These are phyloP conservation scores for Escarpia spicata DNA, from an alignment of 2,888 invertebrate species.

Conservation along the genomic window DNA sequence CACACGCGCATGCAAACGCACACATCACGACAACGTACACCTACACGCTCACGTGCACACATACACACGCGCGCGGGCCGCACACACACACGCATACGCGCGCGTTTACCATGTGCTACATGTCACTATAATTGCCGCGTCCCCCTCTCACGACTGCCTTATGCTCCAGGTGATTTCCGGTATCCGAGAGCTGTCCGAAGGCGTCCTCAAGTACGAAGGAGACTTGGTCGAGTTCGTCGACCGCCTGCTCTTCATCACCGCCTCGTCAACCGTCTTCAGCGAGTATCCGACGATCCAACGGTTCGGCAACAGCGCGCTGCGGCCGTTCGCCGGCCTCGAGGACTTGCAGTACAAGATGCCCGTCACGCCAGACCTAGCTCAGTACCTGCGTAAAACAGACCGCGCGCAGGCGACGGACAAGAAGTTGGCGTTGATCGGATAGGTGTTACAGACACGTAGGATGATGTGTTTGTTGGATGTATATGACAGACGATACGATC, in stretches of 20 bases:
- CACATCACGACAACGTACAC: too few relatives aligned
- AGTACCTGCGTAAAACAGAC: not conserved
- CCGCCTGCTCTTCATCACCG: slow-evolving; percentile 58
- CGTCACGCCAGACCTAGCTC: slow-evolving; percentile 32
- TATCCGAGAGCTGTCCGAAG: slow-evolving; percentile 59
- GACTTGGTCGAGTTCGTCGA: slow-evolving; percentile 59
- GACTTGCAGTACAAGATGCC: slow-evolving; percentile 30
- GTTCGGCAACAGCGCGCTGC: slow-evolving; percentile 38
- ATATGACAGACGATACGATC: not conserved
- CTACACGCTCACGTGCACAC: too few relatives aligned
- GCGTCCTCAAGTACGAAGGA: slow-evolving; percentile 59
- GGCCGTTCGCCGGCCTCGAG: slow-evolving; percentile 23
- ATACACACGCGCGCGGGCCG: too few relatives aligned
- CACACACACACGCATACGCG: not conserved
- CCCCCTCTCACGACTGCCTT: not conserved
- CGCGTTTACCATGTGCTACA: not conserved
- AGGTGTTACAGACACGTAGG: not conserved
- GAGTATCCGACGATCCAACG: slow-evolving; percentile 49
- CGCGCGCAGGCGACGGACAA: not conserved
- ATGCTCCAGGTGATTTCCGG: slow-evolving; percentile 42
- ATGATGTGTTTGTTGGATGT: not conserved
- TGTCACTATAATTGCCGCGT: too few relatives aligned
- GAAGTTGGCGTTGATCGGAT: not conserved
- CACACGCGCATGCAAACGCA: too few relatives aligned
- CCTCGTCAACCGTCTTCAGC: slow-evolving; percentile 43